Conservation (phyloP, 2,888 invertebrate genomes). For the Eristalis pertinax region DNA sequence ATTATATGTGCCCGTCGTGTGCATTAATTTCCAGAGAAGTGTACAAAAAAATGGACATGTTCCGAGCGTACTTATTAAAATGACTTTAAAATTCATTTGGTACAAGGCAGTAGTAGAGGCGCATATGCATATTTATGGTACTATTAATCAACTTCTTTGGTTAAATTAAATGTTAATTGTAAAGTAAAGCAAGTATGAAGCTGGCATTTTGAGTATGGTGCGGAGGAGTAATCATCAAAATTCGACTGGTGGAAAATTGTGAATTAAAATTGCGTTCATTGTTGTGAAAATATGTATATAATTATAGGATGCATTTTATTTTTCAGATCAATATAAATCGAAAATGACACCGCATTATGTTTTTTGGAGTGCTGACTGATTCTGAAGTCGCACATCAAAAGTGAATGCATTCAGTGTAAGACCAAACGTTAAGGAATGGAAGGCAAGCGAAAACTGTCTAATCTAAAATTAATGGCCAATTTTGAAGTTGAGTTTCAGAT, state of each 20-base stretch:
- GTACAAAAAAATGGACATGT: not conserved
- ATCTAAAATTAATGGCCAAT: too few species aligned
- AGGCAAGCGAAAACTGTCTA: too few species aligned
- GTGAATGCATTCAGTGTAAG: too few species aligned
- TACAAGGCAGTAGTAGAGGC: not conserved
- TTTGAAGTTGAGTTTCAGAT: too few species aligned
- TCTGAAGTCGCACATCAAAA: too few species aligned
- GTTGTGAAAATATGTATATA: too few species aligned
- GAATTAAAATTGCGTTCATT: too few species aligned
- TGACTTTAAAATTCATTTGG: constrained; percentile 66
- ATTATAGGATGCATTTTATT: too few species aligned
- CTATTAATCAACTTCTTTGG: constrained; percentile 42
- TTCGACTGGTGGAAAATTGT: not conserved
- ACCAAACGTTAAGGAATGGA: too few species aligned
- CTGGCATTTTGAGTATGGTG: constrained; percentile 55
- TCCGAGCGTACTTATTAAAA: constrained; percentile 61
- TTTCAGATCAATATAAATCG: too few species aligned
- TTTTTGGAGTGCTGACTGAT: too few species aligned
- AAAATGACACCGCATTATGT: too few species aligned
- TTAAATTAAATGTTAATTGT: constrained; percentile 41
- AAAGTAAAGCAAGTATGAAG: constrained; percentile 62
- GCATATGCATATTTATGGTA: constrained; percentile 35
- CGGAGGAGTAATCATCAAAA: constrained; percentile 49
- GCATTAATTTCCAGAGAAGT: not conserved
- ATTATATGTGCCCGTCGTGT: constrained; percentile 6